Base-by-base conservation (phyloP, 1,140 invertebrate genomes). In the Meloidogyne chitwoodi region DNA sequence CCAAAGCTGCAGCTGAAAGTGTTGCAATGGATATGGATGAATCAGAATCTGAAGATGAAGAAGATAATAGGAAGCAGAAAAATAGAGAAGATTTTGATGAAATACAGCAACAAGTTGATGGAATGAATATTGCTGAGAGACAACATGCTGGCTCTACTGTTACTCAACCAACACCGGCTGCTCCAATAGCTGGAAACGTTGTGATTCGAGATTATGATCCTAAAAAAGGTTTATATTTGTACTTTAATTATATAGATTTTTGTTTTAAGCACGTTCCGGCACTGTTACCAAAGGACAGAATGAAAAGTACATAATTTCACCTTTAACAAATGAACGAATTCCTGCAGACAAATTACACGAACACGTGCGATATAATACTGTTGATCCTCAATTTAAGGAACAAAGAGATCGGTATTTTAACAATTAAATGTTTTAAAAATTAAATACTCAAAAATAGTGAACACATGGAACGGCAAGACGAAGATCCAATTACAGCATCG, bases 331-430 rank as follows among this genome's bases (percentile, higher is more conserved):
- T 48, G 96, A 99, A 87, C 92, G 93, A 84, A 97, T 99, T 83
- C 94, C 95, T 0, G 95, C 95, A 0, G 93, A 92, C 82, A 97
- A 98, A 88, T 93, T 99, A 4, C 93, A 94, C 74, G 94, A 99
- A 83, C 97, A 99, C 88, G 94, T 99, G 91, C 92, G 94, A 75
- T 98, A 98, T 87, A 95, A 95, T 68, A 89, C 98, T 72, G 88
- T 99, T 82, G 96, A 99, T 91, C 95, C 96, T 24, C 92, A 95
- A 80, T 99, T 96, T 95, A 92, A 98, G 65, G 95, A 98, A 88
- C 94, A 98, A 86, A 89, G 95, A 62, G 95, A 98, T 85, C 91
- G 93, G 77, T 91, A 93, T 79, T 90, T 94, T 29, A 80, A 31
- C 14, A 56, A 22, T 31, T 22, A 16, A 24, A 0, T 66, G 78